A percentile compares a stretch with the other conserved stretches of the same genome.
Conservation (phyloP, 1,140 invertebrate species). For the Drosophila eugracilis region DNA sequence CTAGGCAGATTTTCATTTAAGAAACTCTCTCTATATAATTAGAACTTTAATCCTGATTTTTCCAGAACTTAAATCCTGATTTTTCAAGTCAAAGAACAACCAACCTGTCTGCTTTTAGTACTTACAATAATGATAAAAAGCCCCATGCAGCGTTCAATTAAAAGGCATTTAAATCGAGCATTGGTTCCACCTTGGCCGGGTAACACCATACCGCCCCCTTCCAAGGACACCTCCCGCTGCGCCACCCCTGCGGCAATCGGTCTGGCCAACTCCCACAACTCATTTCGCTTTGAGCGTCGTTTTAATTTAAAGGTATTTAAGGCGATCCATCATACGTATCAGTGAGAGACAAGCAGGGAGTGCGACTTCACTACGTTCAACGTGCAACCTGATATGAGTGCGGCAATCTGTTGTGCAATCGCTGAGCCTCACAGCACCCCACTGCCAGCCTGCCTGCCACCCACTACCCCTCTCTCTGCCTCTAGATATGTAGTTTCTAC, state of each 20-base stretch:
- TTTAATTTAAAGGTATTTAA: slow-evolving; percentile 85
- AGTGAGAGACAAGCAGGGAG: slow-evolving; percentile 40
- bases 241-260: slow-evolving; percentile 41
- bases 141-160: slow-evolving; percentile 72
- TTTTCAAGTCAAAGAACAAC: too few relatives aligned
- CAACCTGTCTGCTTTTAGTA: too few relatives aligned
- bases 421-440: slow-evolving; percentile 20
- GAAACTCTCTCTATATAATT: too few relatives aligned
- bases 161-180: slow-evolving; percentile 69
- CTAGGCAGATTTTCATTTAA: too few relatives aligned
- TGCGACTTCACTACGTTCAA: slow-evolving; percentile 15
- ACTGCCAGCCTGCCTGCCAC: slow-evolving; percentile 19
- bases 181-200: slow-evolving; percentile 16
- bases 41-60: too few relatives aligned
- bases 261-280: slow-evolving; percentile 56
- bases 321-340: slow-evolving; percentile 84
- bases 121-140: slow-evolving; percentile 37
- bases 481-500: too few relatives aligned
- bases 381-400: slow-evolving; percentile 84
- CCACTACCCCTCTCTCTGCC: slow-evolving; percentile 9
- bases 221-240: slow-evolving; percentile 8
- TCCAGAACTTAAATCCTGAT: too few relatives aligned
- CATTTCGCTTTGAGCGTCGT: slow-evolving; percentile 66
- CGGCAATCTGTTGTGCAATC: slow-evolving; percentile 84
- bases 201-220: neutral